Conservation (phyloP, 2,888 invertebrate genomes). For the Stenchaetothrips biformis region DNA sequence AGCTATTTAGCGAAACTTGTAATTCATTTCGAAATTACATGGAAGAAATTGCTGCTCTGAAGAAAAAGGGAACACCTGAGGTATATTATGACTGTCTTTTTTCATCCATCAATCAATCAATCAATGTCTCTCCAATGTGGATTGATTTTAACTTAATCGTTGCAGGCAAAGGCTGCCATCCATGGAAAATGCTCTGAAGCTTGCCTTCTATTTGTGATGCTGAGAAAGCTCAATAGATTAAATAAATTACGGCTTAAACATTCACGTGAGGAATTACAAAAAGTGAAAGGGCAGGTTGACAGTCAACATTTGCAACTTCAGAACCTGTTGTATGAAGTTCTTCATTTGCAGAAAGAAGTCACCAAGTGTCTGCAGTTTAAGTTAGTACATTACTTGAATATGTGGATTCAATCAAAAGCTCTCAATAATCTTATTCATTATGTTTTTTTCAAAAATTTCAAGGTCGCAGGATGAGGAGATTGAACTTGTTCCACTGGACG, state of each 20-base stretch:
- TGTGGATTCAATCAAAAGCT: neutral
- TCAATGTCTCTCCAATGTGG: neutral
- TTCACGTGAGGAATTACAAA: constrained; percentile 72
- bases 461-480: constrained; percentile 91
- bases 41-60: constrained; percentile 62
- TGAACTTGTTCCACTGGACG: constrained; percentile 74
- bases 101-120: too few species aligned
- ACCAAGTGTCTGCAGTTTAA: constrained; percentile 91
- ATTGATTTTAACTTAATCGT: constrained; percentile 27
- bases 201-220: constrained; percentile 68
- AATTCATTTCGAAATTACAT: constrained; percentile 64
- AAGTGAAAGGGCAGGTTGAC: constrained; percentile 84
- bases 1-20: constrained; percentile 63
- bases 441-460: neutral
- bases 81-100: neutral
- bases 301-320: constrained; percentile 84
- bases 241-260: constrained; percentile 83
- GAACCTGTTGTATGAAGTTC: constrained; percentile 89
- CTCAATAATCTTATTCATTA: constrained; percentile 13
- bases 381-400: constrained; percentile 46
- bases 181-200: constrained; percentile 65
- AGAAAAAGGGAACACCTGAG: constrained; percentile 48
- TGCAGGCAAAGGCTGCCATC: constrained; percentile 44
- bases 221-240: constrained; percentile 84
- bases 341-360: constrained; percentile 91